Conservation (phyloP, 2,888 invertebrate species). For the Melipona beecheii region DNA sequence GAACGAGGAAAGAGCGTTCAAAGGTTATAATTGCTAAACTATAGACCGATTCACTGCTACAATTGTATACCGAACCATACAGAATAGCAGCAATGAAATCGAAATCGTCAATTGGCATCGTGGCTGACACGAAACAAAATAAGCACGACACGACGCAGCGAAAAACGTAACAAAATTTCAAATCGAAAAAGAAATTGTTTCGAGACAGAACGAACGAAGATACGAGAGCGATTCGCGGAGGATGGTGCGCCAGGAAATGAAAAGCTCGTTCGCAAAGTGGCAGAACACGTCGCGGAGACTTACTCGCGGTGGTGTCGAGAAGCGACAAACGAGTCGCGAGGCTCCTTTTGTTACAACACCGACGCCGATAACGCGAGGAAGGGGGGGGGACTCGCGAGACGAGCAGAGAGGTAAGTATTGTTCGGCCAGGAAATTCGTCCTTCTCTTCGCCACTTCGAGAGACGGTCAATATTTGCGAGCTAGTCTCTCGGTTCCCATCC, state of each 20-base stretch:
- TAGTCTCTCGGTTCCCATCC: neutral
- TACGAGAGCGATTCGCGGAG: conserved; percentile 24
- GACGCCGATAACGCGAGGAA: conserved; percentile 24
- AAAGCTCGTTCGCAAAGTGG: conserved; percentile 50
- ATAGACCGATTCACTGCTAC: no score
- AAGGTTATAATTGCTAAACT: no score
- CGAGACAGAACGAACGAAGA: neutral
- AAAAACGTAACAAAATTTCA: neutral
- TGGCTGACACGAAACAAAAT: no score
- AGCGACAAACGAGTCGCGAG: conserved; percentile 31
- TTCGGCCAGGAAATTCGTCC: conserved; percentile 41
- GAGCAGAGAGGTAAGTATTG: conserved; percentile 24
- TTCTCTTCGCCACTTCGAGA: conserved; percentile 6
- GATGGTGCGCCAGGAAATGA: conserved; percentile 56
- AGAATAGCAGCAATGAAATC: no score
- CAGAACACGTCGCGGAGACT: conserved; percentile 33
- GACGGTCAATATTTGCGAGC: conserved; percentile 57
- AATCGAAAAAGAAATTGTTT: neutral
- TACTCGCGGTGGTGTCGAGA: neutral
- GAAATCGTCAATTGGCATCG: no score
- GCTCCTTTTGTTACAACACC: conserved; percentile 53
- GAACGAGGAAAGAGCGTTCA: no score
- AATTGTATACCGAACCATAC: no score
- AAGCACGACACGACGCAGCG: no score
- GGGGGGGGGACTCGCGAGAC: neutral